phyloP scores from a whole-genome alignment of 2,113 vertebrate species.

The Eolophus roseicapilla region DNA sequence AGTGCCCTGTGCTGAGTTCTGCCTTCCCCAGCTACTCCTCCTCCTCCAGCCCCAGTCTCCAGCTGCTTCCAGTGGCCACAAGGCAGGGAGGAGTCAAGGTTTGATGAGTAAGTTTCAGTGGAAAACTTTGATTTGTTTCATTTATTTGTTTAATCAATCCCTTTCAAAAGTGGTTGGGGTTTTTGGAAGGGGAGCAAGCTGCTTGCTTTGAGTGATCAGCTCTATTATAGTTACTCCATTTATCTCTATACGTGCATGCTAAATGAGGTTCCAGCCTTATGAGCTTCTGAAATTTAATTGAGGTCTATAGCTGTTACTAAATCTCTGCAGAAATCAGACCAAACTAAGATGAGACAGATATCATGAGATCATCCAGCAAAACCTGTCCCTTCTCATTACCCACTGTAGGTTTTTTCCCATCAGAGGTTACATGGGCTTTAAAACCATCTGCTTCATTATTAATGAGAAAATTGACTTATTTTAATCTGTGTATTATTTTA shows the following conservation, averaged over 20 bases:
- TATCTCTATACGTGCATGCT: background rate
- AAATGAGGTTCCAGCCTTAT: background rate
- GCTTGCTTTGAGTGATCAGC: background rate
- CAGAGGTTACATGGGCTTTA: background rate
- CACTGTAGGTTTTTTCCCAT: background rate
- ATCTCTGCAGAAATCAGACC: background rate
- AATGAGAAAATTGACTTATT: conserved; percentile 7
- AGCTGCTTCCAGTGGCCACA: background rate
- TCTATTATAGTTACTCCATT: background rate
- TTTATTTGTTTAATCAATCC: background rate
- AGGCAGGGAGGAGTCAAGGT: background rate
- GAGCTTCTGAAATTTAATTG: background rate
- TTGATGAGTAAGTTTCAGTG: background rate
- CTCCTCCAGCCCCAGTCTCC: background rate
- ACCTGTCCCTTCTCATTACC: background rate
- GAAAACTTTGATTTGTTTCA: background rate
- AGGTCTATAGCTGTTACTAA: background rate
- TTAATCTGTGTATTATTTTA: background rate
- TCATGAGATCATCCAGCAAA: background rate
- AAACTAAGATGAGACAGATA: too few relatives aligned
- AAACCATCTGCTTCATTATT: background rate
- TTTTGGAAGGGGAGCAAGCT: background rate
- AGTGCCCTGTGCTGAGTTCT: background rate
- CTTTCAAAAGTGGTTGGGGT: background rate
- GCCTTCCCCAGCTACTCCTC: background rate